A percentile compares a stretch with the other conserved stretches of the same genome.
These are phyloP conservation scores for Clarias magur DNA, from an alignment of 2,113 vertebrate genomes.

Conservation along the genomic window DNA sequence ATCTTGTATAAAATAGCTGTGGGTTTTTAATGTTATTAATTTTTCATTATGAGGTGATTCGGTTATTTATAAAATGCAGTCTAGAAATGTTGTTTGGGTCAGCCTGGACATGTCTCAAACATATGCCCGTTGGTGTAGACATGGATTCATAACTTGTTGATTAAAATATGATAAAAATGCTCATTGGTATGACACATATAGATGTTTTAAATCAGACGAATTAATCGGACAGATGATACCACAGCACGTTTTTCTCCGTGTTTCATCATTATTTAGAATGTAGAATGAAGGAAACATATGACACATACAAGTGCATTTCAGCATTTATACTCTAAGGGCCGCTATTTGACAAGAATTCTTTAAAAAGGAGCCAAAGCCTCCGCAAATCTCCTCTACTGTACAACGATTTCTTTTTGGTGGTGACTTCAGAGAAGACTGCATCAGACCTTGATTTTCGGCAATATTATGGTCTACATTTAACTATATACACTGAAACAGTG, in stretches of 20 bases:
- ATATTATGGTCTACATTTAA: no score
- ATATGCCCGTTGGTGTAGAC: no score
- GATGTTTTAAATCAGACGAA: neutral
- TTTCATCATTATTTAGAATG: neutral
- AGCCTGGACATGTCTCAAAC: no score
- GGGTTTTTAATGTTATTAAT: no score
- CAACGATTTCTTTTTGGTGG: neutral
- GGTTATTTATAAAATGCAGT: no score
- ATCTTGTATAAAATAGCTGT: no score
- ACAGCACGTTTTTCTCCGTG: neutral
- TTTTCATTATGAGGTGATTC: no score
- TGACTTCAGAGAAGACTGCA: constrained; percentile 41
- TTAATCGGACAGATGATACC: neutral
- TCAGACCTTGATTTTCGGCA: neutral
- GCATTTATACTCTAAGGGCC: constrained; percentile 77
- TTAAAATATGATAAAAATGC: no score
- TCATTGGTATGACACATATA: no score
- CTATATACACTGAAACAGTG: neutral
- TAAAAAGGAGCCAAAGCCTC: neutral
- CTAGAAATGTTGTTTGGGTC: no score
- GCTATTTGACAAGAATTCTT: constrained; percentile 75
- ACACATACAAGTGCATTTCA: constrained; percentile 39
- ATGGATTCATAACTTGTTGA: no score
- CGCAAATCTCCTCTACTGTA: constrained; percentile 15
- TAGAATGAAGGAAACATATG: neutral